Evolutionary conservation across 1,140 invertebrate genomes (phyloP), one percentile per base, ranked within the genome.

Genomic region (Kradibia gibbosae): DNA sequence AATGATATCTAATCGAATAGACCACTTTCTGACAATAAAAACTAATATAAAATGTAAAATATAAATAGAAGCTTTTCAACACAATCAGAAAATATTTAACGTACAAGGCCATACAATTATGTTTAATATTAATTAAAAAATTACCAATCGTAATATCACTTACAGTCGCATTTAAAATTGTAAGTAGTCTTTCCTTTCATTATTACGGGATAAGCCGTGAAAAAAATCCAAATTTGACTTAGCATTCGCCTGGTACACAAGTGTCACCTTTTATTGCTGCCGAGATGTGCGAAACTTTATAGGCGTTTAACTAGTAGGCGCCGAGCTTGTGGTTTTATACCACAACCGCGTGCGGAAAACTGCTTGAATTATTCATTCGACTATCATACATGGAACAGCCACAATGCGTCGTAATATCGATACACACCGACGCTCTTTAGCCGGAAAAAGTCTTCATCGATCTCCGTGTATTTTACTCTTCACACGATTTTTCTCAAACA

Each of bases 311-410:
- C 67, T 71, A n/a, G 39, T 20, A 34, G 13, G 31, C 13, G 60
- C 31, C 62, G 34, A 10, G 11, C 62, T 39, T 67, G 42, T 42
- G n/a, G 15, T 72, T 48, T 72, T 50, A 72, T 50, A 71, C n/a
- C 15, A 31, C 50, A 4, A 13, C 53, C 17, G 57, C 53, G 34
- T 60, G 36, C 34, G 17, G 17, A 74, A 34, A 39, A 34, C 5
- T 60, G 39, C 22, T 4, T 75, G 73, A 75, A 75, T 75, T 45
- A 75, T 75, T 75, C 73, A 75, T 75, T 71, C 7, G n/a, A n/a
- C 7, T 3, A 17, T 3, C 8, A 17, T 7, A 25, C 5, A 15
- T 11, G 20, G 71, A 20, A 55, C 25, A 36, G 48, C 31, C 42
- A 48, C 25, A 50, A 72, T 72, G 20, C 25, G 25, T 15, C 11